These are phyloP conservation scores for Apogon talboti DNA, from an alignment of 2,797 vertebrate species.

Conservation along the genomic window DNA sequence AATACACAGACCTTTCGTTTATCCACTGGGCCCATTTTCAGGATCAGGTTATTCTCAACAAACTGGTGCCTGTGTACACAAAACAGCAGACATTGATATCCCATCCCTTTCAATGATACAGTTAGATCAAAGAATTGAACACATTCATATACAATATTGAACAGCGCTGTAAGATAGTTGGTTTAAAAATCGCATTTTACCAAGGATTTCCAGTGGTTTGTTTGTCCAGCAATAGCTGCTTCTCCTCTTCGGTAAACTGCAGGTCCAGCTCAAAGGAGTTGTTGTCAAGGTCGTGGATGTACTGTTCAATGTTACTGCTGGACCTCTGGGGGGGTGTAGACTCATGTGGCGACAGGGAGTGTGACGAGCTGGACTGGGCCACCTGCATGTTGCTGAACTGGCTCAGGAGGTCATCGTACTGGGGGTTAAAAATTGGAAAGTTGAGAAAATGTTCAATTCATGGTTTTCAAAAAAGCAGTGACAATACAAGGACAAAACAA, in stretches of 20 bases:
- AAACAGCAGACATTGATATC: slow-evolving; percentile 8
- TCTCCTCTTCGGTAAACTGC: slow-evolving; percentile 96
- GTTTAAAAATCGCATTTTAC: slow-evolving; percentile 75
- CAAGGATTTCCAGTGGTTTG: slow-evolving; percentile 95
- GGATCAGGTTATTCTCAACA: slow-evolving; percentile 99
- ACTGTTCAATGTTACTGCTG: slow-evolving; percentile 98
- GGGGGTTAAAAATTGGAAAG: slow-evolving; percentile 12
- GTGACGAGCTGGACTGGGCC: slow-evolving; percentile 90
- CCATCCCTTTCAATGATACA: neutral
- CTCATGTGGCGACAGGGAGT: slow-evolving; percentile 87
- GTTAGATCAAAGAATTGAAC: neutral
- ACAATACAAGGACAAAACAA: slow-evolving; percentile 2
- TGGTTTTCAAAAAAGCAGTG: neutral
- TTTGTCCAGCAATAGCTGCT: slow-evolving; percentile 93
- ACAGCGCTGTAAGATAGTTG: neutral
- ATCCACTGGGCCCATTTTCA: slow-evolving; percentile 99
- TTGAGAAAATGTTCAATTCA: neutral
- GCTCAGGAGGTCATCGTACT: slow-evolving; percentile 99
- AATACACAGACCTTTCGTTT: slow-evolving; percentile 92
- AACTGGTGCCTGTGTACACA: slow-evolving; percentile 92
- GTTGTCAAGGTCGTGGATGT: slow-evolving; percentile 97
- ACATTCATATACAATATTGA: slow-evolving; percentile 2
- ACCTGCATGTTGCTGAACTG: slow-evolving; percentile 99
- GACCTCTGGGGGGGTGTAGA: slow-evolving; percentile 84
- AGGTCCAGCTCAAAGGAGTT: slow-evolving; percentile 98